A percentile compares a stretch with the other conserved stretches of the same genome.
Conservation (phyloP, 2,113 vertebrate genomes). For the Lethenteron camtschaticum region DNA sequence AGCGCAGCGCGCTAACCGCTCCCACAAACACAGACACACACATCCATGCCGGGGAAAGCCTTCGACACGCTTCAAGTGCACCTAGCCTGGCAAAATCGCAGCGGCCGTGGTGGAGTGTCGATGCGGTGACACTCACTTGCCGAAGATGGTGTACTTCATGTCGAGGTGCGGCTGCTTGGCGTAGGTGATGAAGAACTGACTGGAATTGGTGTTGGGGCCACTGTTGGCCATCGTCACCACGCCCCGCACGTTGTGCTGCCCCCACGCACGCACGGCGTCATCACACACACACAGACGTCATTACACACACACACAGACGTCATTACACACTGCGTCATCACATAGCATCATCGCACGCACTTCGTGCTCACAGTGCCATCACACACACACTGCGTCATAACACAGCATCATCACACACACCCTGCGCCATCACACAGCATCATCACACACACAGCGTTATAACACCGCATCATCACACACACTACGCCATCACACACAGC, state of each 20-base stretch:
- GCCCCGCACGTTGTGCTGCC: slow-evolving; percentile 71
- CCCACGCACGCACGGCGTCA: too few species aligned
- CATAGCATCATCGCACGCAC: background rate
- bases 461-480: too few species aligned
- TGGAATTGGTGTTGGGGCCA: slow-evolving; percentile 75
- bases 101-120: background rate
- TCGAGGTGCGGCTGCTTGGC: slow-evolving; percentile 87
- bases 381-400: too few species aligned
- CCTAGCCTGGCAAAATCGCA: background rate
- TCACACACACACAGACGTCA: background rate
- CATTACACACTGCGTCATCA: background rate
- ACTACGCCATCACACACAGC: too few species aligned
- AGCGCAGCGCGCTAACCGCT: background rate
- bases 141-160: slow-evolving; percentile 95
- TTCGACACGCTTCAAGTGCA: background rate
- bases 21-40: background rate
- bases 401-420: too few species aligned
- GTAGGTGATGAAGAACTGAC: slow-evolving; percentile 87
- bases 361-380: too few species aligned
- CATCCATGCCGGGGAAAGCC: background rate
- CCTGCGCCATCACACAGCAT: too few species aligned
- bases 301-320: background rate
- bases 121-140: slow-evolving; percentile 41
- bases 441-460: too few species aligned
- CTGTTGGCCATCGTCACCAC: slow-evolving; percentile 95